Evolutionary conservation across 2,113 vertebrate species (phyloP), one percentile per base, ranked within the genome.

Genomic region (Periophthalmus modestus): DNA sequence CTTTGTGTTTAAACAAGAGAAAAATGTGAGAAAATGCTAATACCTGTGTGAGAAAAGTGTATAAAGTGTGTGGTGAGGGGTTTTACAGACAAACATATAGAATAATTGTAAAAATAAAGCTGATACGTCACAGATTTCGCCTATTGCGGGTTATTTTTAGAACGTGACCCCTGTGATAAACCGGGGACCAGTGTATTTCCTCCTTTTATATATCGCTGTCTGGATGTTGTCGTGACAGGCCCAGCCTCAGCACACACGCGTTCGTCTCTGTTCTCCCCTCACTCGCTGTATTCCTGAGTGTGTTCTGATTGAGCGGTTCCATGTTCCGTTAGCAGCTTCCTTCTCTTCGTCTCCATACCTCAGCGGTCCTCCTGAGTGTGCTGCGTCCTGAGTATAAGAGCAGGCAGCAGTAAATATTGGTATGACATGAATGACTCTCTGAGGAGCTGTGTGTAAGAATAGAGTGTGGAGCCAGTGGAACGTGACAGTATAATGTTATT

Each of bases 371-470:
- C 66, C 12, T 67, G 73, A 75, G 63, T 65, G 34, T 46, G 36
- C 78, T 70, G 74, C 54, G 66, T 14, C 71, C 36, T 59, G 34
- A 23, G 55, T 1, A 14, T 74, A 66, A 61, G 43, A 66, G 36
- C 72, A 54, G 6, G 2, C 19, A 69, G 43, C 68, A 55, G 69
- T 86, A 79, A 78, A 82, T 84, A 74, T 84, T 73, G 81, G 74
- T 21, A 47, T 77, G 57, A 69, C 62, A 57, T 63, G 34, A 82
- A 50, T 58, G 28, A 58, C 55, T 75, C 65, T 74, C 58, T 71
- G 75, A 48, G 18, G 71, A 73, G 71, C 15, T 68, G 28, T 73
- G 69, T 43, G 70, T 72, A 70, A 85, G 68, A 48, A 36, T 33
- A 55, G 39, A 69, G 61, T 36, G 15, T 36, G 36, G 19, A 4